Evolutionary conservation across 2,888 invertebrate species (phyloP).

Genomic region (Scaptomyza parva): DNA sequence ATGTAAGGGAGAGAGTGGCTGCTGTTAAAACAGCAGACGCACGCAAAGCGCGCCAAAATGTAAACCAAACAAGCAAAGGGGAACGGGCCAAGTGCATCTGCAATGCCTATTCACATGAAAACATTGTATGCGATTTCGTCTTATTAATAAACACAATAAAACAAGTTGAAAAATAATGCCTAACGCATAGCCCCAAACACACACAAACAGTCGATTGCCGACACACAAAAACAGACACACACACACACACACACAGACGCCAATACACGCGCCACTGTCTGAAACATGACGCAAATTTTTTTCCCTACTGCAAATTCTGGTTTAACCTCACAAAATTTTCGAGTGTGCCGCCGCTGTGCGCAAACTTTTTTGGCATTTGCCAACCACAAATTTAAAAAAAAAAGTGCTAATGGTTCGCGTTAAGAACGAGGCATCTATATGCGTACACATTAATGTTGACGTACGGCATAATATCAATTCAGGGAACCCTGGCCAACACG

Average conservation of each 20-base stretch:
- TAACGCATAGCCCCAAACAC: constrained; percentile 20
- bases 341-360: neutral
- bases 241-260: constrained; percentile 37
- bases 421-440: neutral
- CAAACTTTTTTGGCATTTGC: constrained; percentile 1
- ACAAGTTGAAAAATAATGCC: constrained; percentile 34
- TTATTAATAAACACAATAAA: constrained; percentile 36
- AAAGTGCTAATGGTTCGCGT: neutral
- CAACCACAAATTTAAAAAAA: constrained; percentile 7
- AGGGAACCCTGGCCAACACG: constrained; percentile 25
- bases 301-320: constrained; percentile 31
- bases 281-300: constrained; percentile 72
- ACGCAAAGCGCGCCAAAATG: constrained; percentile 66
- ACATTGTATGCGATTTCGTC: neutral
- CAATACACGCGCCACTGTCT: constrained; percentile 61
- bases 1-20: constrained; percentile 2
- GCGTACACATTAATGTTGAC: neutral
- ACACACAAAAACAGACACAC: constrained; percentile 6
- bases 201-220: constrained; percentile 7
- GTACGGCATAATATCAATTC: neutral
- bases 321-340: constrained; percentile 62
- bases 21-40: constrained; percentile 37
- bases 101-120: constrained; percentile 33
- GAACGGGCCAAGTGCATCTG: constrained; percentile 35
- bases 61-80: constrained; percentile 12